phyloP scores from a whole-genome alignment of 1,140 invertebrate genomes.

The Dendrolimus punctatus region DNA sequence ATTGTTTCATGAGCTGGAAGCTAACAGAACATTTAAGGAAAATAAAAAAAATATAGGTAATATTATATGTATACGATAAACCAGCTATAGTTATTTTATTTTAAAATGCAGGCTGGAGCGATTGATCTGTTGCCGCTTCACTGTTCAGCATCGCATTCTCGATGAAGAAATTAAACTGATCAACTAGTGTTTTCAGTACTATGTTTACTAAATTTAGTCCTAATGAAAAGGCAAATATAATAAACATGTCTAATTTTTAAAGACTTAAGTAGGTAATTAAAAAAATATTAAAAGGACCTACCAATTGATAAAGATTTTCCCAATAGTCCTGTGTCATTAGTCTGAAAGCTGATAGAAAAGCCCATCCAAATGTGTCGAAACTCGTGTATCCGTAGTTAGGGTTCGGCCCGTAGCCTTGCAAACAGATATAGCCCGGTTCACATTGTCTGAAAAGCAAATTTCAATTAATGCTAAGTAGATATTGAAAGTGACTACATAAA shows the following conservation, averaged over 20 bases:
- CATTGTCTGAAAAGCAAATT: constrained; percentile 78
- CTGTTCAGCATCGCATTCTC: no score
- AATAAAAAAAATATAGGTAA: no score
- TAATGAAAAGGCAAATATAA: no score
- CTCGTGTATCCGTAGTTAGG: constrained; percentile 98
- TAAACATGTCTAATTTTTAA: no score
- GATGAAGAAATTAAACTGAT: no score
- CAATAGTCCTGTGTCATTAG: constrained; percentile 99
- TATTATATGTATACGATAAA: constrained; percentile 2
- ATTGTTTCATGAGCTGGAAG: no score
- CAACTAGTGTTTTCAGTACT: no score
- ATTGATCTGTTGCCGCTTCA: no score
- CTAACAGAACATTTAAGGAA: no score
- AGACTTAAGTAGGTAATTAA: neutral
- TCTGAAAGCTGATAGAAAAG: constrained; percentile 95
- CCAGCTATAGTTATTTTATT: neutral
- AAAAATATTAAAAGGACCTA: constrained; percentile 48
- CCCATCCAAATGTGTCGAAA: constrained; percentile 98
- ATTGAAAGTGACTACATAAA: no score
- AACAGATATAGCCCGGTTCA: constrained; percentile 88
- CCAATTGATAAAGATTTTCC: constrained; percentile 98
- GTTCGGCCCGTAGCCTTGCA: constrained; percentile 94
- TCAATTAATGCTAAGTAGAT: neutral
- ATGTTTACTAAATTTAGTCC: no score
- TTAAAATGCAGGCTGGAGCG: no score